Percentiles rank a stretch among this genome's conserved stretches.
These are phyloP conservation scores for Melipona beecheii DNA, from an alignment of 2,888 invertebrate genomes.

Conservation along the genomic window DNA sequence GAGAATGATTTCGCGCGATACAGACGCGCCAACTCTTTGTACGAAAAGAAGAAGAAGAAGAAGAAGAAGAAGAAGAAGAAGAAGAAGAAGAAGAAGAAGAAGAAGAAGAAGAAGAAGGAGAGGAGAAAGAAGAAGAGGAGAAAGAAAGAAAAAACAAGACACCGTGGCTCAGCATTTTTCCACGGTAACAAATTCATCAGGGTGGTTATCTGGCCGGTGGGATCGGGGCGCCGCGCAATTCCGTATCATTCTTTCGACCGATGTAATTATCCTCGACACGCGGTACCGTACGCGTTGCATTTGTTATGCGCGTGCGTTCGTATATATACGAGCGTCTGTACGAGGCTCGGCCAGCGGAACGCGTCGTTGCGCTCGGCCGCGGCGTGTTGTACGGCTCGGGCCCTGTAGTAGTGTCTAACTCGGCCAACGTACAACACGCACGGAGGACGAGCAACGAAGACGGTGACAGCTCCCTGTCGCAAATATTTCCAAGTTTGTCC, in stretches of 20 bases:
- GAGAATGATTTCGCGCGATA: slow-evolving; percentile 42
- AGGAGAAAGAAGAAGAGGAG: not conserved
- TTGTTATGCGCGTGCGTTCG: slow-evolving; percentile 70
- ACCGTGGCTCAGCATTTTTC: slow-evolving; percentile 55
- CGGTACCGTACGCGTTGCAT: slow-evolving; percentile 70
- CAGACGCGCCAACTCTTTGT: slow-evolving; percentile 22
- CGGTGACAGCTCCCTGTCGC: slow-evolving; percentile 60
- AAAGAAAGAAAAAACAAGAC: not conserved
- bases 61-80: not conserved
- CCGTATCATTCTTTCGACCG: slow-evolving; percentile 74
- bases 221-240: slow-evolving; percentile 67
- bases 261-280: slow-evolving; percentile 71
- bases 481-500: slow-evolving; percentile 79
- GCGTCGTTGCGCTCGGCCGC: slow-evolving; percentile 55
- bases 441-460: not conserved
- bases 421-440: not conserved
- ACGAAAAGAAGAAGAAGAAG: slow-evolving; percentile 11
- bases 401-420: not conserved
- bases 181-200: slow-evolving; percentile 66
- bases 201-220: slow-evolving; percentile 61
- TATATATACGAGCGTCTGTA: slow-evolving; percentile 15
- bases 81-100: not conserved
- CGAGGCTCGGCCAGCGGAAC: slow-evolving; percentile 20
- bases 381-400: slow-evolving; percentile 37
- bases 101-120: not conserved